Evolutionary conservation across 2,888 invertebrate species (phyloP).

Genomic region (Erannis defoliaria): DNA sequence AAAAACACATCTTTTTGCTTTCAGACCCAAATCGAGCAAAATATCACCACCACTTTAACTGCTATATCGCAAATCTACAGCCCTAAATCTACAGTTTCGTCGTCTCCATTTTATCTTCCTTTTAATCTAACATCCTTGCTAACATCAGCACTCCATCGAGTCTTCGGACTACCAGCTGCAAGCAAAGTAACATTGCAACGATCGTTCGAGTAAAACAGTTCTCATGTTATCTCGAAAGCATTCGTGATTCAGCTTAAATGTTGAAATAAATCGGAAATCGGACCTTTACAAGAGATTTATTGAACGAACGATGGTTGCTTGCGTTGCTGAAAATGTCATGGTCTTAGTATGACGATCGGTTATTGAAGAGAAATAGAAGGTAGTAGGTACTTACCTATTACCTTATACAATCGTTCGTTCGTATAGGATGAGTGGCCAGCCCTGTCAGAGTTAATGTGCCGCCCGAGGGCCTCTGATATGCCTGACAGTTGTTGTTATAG

Average conservation of each 20-base stretch:
- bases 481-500: too few relatives aligned
- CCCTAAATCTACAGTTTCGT: conserved; percentile 43
- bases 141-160: conserved; percentile 43
- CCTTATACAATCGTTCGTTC: too few relatives aligned
- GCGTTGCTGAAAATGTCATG: conserved; percentile 33
- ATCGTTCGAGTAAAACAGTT: conserved; percentile 78
- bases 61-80: conserved; percentile 42
- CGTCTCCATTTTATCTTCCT: conserved; percentile 48
- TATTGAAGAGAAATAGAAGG: neutral
- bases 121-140: conserved; percentile 48
- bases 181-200: conserved; percentile 33
- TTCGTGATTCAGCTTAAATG: conserved; percentile 70
- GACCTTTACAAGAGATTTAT: conserved; percentile 44
- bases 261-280: conserved; percentile 69
- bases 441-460: too few relatives aligned
- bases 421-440: too few relatives aligned
- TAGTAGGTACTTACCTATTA: too few relatives aligned
- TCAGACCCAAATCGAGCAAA: conserved; percentile 32
- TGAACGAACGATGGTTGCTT: conserved; percentile 18
- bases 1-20: conserved; percentile 20
- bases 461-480: too few relatives aligned
- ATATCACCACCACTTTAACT: conserved; percentile 27
- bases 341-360: neutral
- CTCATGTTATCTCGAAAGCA: conserved; percentile 76
- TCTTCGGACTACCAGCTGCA: conserved; percentile 21